Percentiles rank a stretch among this genome's conserved stretches.
These are phyloP conservation scores for Cantharis flavilabris DNA, from an alignment of 2,888 invertebrate species.

Conservation along the genomic window DNA sequence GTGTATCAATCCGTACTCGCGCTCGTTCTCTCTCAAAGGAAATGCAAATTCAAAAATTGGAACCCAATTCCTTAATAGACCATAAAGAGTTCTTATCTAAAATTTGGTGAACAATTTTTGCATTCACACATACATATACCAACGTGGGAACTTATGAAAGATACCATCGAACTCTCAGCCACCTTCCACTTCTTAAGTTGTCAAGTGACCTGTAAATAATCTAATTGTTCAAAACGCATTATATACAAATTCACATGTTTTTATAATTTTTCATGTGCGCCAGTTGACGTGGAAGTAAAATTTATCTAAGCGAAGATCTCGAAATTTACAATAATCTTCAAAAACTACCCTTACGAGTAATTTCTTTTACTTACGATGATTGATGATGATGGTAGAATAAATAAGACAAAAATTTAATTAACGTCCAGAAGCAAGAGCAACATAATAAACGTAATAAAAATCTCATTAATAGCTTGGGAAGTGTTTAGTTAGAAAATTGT, in stretches of 20 bases:
- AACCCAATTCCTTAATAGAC: background rate
- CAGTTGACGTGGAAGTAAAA: background rate
- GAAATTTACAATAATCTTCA: background rate
- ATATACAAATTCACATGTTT: background rate
- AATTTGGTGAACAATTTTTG: background rate
- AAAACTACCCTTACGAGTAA: background rate
- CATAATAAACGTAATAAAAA: conserved; percentile 3
- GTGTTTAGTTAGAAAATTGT: conserved; percentile 20
- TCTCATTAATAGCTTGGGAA: conserved; percentile 23
- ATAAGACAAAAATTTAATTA: background rate
- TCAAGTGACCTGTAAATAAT: conserved; percentile 23
- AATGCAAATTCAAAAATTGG: no score
- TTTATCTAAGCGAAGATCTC: background rate
- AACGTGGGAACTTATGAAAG: conserved; percentile 34
- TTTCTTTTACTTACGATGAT: background rate
- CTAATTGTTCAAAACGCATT: conserved; percentile 14
- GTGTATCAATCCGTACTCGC: no score
- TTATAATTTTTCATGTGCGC: background rate
- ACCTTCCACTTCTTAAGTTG: conserved; percentile 32
- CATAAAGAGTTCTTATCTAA: background rate
- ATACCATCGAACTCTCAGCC: conserved; percentile 32
- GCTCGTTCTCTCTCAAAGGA: no score
- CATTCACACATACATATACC: conserved; percentile 27
- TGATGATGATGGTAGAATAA: background rate
- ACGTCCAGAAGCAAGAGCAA: background rate